These are phyloP conservation scores for Lepeophtheirus nordmannii DNA, from an alignment of 2,888 invertebrate genomes.

Conservation along the genomic window DNA sequence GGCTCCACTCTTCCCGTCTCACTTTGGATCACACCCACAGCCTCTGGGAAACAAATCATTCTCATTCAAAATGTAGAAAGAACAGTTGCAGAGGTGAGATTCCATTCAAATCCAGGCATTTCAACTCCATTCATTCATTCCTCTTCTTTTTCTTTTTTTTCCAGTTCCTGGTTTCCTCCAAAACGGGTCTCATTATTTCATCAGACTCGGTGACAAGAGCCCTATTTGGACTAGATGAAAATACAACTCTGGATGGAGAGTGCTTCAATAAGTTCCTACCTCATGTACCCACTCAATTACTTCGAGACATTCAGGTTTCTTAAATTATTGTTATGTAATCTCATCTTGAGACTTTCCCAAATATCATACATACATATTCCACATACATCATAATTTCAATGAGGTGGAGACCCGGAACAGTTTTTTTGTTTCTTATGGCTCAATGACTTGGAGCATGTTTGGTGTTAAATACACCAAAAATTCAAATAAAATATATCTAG, in stretches of 20 bases:
- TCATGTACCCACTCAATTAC: not conserved
- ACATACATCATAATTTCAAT: too few relatives aligned
- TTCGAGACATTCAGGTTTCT: not conserved
- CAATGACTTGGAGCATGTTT: too few relatives aligned
- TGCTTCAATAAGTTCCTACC: conserved; percentile 28
- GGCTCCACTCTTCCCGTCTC: conserved; percentile 46
- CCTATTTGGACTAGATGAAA: not conserved
- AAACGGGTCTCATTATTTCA: not conserved
- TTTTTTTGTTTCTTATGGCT: too few relatives aligned
- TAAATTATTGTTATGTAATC: not conserved
- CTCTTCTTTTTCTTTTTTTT: not conserved
- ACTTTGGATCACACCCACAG: conserved; percentile 45
- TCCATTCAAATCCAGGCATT: not conserved
- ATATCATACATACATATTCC: too few relatives aligned
- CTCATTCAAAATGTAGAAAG: conserved; percentile 50
- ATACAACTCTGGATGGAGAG: conserved; percentile 30
- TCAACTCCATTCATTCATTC: not conserved
- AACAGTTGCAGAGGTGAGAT: conserved; percentile 42
- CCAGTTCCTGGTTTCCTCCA: not conserved
- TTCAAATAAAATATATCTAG: too few relatives aligned
- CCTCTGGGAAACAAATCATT: conserved; percentile 43
- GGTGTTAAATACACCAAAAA: too few relatives aligned
- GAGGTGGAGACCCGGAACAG: too few relatives aligned
- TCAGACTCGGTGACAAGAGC: not conserved
- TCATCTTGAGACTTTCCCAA: not conserved